Conservation (phyloP, 2,113 vertebrate species). For the Chunga burmeisteri region DNA sequence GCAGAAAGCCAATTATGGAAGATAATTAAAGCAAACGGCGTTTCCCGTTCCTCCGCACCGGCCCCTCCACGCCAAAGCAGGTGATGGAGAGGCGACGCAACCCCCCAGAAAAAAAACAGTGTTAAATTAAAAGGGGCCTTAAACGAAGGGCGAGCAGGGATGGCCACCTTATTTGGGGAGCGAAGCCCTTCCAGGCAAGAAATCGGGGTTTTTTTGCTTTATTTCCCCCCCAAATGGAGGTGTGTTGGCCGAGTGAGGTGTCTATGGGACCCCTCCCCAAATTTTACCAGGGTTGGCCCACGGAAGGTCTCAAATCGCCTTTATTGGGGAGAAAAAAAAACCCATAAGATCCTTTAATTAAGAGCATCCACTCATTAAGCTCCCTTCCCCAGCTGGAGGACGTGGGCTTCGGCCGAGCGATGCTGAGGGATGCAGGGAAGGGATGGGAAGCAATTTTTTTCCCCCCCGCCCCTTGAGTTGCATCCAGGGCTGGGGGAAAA, state of each 20-base stretch:
- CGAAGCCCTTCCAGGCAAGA: too few species aligned
- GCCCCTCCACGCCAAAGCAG: too few species aligned
- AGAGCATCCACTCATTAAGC: background rate
- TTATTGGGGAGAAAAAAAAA: background rate
- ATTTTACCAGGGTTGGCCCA: background rate
- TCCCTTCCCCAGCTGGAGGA: too few species aligned
- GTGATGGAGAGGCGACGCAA: background rate
- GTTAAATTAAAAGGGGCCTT: background rate
- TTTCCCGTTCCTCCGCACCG: background rate
- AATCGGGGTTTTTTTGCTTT: background rate
- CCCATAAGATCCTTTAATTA: background rate
- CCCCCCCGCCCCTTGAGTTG: too few species aligned
- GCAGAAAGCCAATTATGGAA: too few species aligned
- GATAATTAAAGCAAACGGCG: background rate
- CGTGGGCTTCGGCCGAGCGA: too few species aligned
- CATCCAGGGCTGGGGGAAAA: background rate
- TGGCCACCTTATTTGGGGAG: background rate
- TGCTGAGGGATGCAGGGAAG: background rate
- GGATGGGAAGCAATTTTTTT: background rate
- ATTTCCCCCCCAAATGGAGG: background rate
- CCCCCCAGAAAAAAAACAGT: background rate
- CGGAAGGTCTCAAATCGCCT: background rate
- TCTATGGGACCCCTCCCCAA: fast-evolving
- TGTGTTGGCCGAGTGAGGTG: background rate
- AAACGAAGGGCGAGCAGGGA: background rate